Evolutionary conservation across 2,888 invertebrate species (phyloP).

Genomic region (Rotaria macrura): DNA sequence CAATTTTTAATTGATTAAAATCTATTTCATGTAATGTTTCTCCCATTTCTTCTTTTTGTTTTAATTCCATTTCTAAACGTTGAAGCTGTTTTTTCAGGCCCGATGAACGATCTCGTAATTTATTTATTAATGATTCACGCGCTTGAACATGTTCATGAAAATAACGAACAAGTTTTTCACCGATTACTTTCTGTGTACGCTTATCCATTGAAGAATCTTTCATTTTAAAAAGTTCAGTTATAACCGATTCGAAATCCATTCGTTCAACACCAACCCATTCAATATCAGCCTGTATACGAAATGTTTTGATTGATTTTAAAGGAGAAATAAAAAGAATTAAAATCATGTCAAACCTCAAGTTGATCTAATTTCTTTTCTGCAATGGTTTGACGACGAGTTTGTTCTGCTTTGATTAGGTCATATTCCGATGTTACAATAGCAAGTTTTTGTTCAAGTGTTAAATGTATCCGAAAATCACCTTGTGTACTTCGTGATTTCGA

Average conservation of each 20-base stretch:
- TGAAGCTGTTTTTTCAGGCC: background rate
- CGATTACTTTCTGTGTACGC: constrained; percentile 43
- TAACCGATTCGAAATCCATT: constrained; percentile 48
- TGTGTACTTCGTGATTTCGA: constrained; percentile 46
- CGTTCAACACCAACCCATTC: constrained; percentile 39
- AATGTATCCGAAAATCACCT: constrained; percentile 42
- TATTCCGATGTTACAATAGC: constrained; percentile 49
- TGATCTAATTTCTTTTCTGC: background rate
- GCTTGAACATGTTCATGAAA: constrained; percentile 46
- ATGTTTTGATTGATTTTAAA: constrained; percentile 47
- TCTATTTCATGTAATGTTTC: constrained; percentile 50
- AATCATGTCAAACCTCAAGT: background rate
- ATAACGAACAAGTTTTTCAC: constrained; percentile 47
- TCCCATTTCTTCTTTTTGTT: constrained; percentile 51
- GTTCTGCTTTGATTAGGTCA: constrained; percentile 46
- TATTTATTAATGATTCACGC: constrained; percentile 38
- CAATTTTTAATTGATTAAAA: constrained; percentile 50
- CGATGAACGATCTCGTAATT: background rate
- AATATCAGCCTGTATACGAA: background rate
- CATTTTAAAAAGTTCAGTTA: constrained; percentile 42
- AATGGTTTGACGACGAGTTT: constrained; percentile 32
- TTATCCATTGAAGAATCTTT: constrained; percentile 46
- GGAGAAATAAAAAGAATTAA: background rate
- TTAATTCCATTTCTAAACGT: background rate
- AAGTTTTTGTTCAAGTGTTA: constrained; percentile 49